Base-by-base conservation (phyloP, 2,888 invertebrate genomes). In the Heliconius sara region DNA sequence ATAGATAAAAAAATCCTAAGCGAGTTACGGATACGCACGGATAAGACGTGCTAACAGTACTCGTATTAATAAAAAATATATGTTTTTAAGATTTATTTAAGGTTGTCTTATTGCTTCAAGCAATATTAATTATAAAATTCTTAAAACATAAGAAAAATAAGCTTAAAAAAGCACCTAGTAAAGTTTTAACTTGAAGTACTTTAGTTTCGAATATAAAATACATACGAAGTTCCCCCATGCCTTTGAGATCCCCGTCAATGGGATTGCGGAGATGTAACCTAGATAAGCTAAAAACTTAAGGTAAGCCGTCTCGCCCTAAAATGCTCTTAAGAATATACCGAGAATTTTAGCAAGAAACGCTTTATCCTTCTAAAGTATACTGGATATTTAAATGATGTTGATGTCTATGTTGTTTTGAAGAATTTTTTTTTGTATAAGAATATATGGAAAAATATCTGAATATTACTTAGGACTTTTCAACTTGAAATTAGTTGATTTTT, bases 211-310 rank as follows among this genome's bases (percentile, higher is more conserved):
- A 70, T 52, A 78, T 73, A 72, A 75, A 75, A 65, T 66, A 27
- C 47, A 47, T 75, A 65, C 73, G 77, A 79, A 79, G 74, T 75
- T 79, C 71, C 79, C 79, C 76, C 71, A 81, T 79, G 72, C 77
- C 82, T 84, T 84, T 84, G 80, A 84, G 77, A 84, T 84, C 83
- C 83, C 83, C 85, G 84, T 88, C 86, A 89, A 88, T 87, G 85
- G 87, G 79, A 81, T 84, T 83, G 81, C 85, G 80, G 87, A 91
- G 89, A 89, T 90, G 89, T 87, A 90, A 88, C 91, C 90, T 86
- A 91, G 90, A 90, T 90, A 89, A 87, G 82, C 83, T 84, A 84
- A 77, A 82, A 82, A 82, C 79, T 80, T 76, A 78, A 81, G 82
- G 75, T 79, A 81, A 81, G 80, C 76, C 79, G 72, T 70, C 78